Evolutionary conservation across 2,113 vertebrate genomes (phyloP).

Genomic region (Tetrax tetrax): DNA sequence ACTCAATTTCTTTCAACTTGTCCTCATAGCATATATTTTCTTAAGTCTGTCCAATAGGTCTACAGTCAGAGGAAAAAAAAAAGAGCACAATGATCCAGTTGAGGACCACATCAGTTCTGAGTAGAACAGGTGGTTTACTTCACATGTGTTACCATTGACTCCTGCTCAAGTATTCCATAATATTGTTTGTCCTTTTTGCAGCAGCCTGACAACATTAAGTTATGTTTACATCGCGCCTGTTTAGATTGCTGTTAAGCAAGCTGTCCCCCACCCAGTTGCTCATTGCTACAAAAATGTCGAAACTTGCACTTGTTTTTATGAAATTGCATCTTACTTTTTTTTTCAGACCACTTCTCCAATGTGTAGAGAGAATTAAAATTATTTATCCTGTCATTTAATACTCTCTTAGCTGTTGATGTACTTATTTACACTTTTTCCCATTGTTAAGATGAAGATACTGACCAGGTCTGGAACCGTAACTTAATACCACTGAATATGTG

Average conservation of each 20-base stretch:
- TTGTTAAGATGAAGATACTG: not conserved
- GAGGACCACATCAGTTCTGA: not conserved
- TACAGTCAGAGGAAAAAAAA: not conserved
- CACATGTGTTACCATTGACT: not conserved
- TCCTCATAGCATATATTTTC: not conserved
- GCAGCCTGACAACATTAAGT: not conserved
- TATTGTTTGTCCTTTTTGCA: not conserved
- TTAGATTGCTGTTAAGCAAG: not conserved
- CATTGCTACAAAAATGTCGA: not conserved
- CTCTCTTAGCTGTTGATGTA: not conserved
- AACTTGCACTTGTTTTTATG: not conserved
- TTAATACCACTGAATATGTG: not conserved
- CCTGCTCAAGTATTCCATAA: not conserved
- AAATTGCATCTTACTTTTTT: not conserved
- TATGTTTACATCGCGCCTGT: not conserved
- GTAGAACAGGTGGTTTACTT: not conserved
- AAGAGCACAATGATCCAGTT: not conserved
- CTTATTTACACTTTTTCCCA: not conserved
- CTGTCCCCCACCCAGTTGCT: not conserved
- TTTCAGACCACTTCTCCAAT: not conserved
- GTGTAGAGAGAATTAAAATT: not conserved
- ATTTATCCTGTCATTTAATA: not conserved
- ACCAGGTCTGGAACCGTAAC: not conserved
- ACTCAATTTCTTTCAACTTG: not conserved
- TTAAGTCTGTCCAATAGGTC: not conserved